Conservation (phyloP, 2,113 vertebrate genomes). For the Synodontis membranacea region DNA sequence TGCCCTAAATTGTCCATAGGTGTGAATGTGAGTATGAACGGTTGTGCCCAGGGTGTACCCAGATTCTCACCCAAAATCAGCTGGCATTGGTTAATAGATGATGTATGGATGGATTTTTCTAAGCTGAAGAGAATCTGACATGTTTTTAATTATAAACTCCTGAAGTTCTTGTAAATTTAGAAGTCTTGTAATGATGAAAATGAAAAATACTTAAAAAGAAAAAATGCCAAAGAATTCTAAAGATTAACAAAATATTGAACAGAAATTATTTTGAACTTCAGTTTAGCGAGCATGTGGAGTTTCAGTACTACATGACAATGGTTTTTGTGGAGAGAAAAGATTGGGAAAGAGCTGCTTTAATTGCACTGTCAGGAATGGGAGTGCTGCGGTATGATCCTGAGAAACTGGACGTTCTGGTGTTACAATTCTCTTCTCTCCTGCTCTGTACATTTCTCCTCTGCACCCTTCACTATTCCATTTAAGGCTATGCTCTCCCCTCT, state of each 20-base stretch:
- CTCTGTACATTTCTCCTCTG: constrained; percentile 3
- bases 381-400: background rate
- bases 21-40: no score
- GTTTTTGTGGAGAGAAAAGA: background rate
- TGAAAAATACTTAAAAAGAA: background rate
- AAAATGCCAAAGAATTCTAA: background rate
- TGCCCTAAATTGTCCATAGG: no score
- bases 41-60: no score
- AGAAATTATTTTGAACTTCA: background rate
- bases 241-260: background rate
- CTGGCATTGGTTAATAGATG: no score
- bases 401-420: background rate
- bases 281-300: background rate
- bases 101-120: no score
- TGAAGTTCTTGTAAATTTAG: background rate
- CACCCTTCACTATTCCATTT: background rate
- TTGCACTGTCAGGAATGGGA: constrained; percentile 20
- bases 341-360: constrained; percentile 22
- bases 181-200: background rate
- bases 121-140: background rate
- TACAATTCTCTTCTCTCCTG: constrained; percentile 3
- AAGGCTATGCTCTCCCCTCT: background rate
- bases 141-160: background rate
- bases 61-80: no score
- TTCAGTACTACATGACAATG: background rate